A percentile compares a stretch with the other conserved stretches of the same genome.
Evolutionary conservation across 2,797 vertebrate species (phyloP).

Genomic region (Clarias fuscus): DNA sequence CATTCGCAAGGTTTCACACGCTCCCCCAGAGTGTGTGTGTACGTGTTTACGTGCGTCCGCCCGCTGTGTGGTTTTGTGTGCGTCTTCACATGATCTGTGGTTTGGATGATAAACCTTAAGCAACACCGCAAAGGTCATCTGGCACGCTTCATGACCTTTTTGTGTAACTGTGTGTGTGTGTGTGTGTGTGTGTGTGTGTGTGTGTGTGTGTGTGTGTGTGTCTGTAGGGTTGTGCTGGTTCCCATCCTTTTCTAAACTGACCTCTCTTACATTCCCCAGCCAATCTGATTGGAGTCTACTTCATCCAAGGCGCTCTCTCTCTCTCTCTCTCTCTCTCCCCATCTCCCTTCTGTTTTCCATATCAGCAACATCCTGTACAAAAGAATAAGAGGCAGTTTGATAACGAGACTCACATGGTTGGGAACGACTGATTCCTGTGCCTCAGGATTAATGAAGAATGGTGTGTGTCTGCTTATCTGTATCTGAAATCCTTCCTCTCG

Average conservation of each 20-base stretch:
- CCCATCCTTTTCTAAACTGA: constrained; percentile 40
- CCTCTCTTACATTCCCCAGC: constrained; percentile 24
- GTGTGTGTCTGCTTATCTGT: constrained; percentile 61
- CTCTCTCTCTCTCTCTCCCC: background rate
- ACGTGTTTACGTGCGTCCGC: constrained; percentile 32
- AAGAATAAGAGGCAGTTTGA: constrained; percentile 41
- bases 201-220: constrained; percentile 7
- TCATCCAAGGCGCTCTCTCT: background rate
- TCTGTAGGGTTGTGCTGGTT: constrained; percentile 13
- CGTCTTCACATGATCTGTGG: constrained; percentile 34
- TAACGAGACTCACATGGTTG: constrained; percentile 65
- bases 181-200: constrained; percentile 23
- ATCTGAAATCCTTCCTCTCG: constrained; percentile 41
- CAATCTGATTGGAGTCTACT: constrained; percentile 18
- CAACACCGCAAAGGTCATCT: constrained; percentile 25
- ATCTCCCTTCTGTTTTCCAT: constrained; percentile 19
- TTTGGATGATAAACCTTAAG: constrained; percentile 24
- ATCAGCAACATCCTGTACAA: constrained; percentile 45
- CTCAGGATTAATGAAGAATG: constrained; percentile 64
- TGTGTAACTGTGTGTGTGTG: constrained; percentile 30
- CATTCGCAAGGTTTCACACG: constrained; percentile 77
- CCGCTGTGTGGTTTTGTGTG: constrained; percentile 25
- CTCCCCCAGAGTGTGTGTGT: constrained; percentile 65
- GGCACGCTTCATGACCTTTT: constrained; percentile 4
- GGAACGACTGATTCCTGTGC: constrained; percentile 53